Evolutionary conservation across 2,888 invertebrate species (phyloP), one percentile per base, ranked within the genome.

Genomic region (Geophilus truncorum): DNA sequence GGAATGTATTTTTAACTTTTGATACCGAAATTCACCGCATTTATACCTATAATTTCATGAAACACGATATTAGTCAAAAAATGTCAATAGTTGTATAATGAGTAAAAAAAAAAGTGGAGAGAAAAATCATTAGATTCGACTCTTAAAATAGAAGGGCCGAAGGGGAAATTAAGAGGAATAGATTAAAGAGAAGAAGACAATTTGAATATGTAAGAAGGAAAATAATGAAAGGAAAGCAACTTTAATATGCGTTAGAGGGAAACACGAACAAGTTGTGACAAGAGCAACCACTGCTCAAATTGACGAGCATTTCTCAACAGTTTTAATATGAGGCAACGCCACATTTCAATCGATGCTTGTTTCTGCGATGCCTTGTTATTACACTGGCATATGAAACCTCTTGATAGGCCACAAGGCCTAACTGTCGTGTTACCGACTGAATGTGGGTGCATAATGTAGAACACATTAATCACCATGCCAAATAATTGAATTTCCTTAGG

Each of bases 351-450:
- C 70, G 70, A 70, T 70, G 70, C 25, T 28, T 70, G 70, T 10
- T 5, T 70, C 18, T 4, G 70, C 70, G 12, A 70, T 70, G 70
- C 70, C 70, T 28, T 70, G 70, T 70, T 70, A 70, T 70, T 70
- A n/a, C 70, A 70, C 12, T 9, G 28, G 70, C 25, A 70, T n/a
- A 70, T 70, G 70, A 28, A 70, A 70, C 70, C 28, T n/a, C n/a
- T 28, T 70, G 25, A 70, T 70, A 70, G 70, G 70, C 70, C 70
- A 70, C 70, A 70, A 70, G 70, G 70, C 70, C 70, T 70, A 70
- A 70, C 70, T 25, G 70, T 70, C 70, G 70, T 28, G 70, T 23
- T 70, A 25, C 70, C n/a, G n/a, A 45, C 45, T 70, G 25, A 51
- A n/a, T 28, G 15, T 45, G 70, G 70, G 18, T 15, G 70, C 70